Conservation (phyloP, 2,113 vertebrate genomes). For the Callithrix jacchus region DNA sequence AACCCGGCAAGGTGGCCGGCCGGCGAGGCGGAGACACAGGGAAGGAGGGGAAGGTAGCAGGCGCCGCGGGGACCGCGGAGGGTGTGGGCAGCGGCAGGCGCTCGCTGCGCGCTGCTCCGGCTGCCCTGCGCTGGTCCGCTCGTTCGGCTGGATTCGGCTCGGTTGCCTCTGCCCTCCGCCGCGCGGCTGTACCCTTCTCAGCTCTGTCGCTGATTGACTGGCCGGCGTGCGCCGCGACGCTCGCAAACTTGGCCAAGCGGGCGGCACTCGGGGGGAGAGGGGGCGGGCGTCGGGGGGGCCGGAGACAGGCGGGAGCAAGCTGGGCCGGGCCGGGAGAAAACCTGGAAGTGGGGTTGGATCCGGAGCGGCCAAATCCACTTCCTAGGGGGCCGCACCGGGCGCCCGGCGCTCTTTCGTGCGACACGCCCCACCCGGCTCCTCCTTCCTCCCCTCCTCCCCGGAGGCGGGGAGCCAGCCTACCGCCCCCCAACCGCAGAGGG, state of each 20-base stretch:
- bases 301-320: conserved; percentile 67
- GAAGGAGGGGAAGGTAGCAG: conserved; percentile 56
- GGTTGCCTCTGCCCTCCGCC: conserved; percentile 54
- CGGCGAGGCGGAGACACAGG: not conserved
- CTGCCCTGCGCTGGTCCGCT: conserved; percentile 50
- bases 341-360: conserved; percentile 77
- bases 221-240: conserved; percentile 68
- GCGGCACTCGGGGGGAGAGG: conserved; percentile 70
- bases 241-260: conserved; percentile 80
- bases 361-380: conserved; percentile 77
- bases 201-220: conserved; percentile 78
- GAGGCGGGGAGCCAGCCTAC: not conserved
- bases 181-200: conserved; percentile 47
- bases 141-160: conserved; percentile 28
- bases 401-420: not conserved
- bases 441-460: conserved; percentile 39
- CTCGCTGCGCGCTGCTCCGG: conserved; percentile 40
- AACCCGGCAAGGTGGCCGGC: not conserved
- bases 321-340: conserved; percentile 80
- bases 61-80: conserved; percentile 27
- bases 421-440: conserved; percentile 66
- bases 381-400: conserved; percentile 73
- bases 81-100: conserved; percentile 47
- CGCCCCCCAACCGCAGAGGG: not conserved
- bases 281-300: conserved; percentile 26